Evolutionary conservation across 2,113 vertebrate genomes (phyloP), one percentile per base, ranked within the genome.

Genomic region (Platycercus adscitus): DNA sequence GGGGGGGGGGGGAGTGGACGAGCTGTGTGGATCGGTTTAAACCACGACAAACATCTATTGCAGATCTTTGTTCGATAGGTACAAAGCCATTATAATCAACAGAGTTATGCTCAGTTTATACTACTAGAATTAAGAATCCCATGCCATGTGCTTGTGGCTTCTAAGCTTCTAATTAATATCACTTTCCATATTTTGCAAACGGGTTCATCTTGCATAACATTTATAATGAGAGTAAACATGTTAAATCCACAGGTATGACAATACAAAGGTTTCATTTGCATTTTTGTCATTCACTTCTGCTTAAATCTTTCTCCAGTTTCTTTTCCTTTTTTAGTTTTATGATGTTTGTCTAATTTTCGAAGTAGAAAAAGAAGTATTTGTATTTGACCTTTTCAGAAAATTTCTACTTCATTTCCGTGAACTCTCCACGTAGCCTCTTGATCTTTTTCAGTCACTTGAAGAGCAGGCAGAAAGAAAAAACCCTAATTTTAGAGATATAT

Each of bases 391-490:
- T 89, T 96, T 70, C 71, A 65, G 63, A 68, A 56, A n/a, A 25
- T 75, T 55, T 69, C 76, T 82, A 43, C n/a, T 91, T 43, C 11
- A 18, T 53, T 91, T 84, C 29, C 49, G 37, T 89, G 84, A 60
- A 35, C 61, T 56, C 17, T 35, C 8, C 52, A 86, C 13, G 72
- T 35, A 82, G 28, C 47, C 28, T 68, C 86, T 81, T 69, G 86
- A 83, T 96, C 84, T 89, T 68, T 93, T 96, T 49, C 87, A 95
- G 80, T 77, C 53, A 81, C 80, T 85, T 93, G n/a, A 97, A 96
- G 81, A 98, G 94, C 93, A 89, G 88, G 89, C 91, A 55, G 73
- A 28, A 91, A 97, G 94, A 95, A 95, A 24, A 75, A 96, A 44
- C 17, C 29, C 29, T 92, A 70, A 95, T 93, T 60, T 81, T 84